Evolutionary conservation across 2,888 invertebrate species (phyloP).

Genomic region (Thysanoteuthis rhombus): DNA sequence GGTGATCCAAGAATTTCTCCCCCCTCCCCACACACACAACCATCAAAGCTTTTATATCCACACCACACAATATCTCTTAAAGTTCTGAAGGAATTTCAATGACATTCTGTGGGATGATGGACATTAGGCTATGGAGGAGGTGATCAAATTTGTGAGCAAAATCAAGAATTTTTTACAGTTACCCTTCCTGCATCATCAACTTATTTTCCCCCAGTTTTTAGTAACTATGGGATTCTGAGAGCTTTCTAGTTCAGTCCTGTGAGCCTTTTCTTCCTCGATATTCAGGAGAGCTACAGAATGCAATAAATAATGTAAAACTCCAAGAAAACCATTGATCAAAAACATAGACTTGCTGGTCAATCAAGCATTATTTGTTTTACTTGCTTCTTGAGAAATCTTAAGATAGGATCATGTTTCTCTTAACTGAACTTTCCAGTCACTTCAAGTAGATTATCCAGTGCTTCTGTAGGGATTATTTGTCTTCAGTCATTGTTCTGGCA

Average conservation of each 20-base stretch:
- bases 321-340: neutral
- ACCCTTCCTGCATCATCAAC: too few relatives aligned
- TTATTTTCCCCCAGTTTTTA: too few relatives aligned
- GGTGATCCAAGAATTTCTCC: too few relatives aligned
- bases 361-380: neutral
- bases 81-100: too few relatives aligned
- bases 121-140: too few relatives aligned
- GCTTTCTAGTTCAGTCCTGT: neutral
- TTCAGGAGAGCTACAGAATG: neutral
- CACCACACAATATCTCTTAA: too few relatives aligned
- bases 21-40: too few relatives aligned
- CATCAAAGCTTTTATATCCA: too few relatives aligned
- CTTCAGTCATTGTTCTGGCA: neutral
- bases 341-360: neutral
- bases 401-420: neutral
- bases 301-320: neutral
- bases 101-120: too few relatives aligned
- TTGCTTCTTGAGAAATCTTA: neutral
- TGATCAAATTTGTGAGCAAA: too few relatives aligned
- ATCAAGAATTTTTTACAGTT: too few relatives aligned
- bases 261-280: neutral
- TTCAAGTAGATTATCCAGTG: neutral
- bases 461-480: neutral
- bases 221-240: too few relatives aligned
- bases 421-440: conserved; percentile 12